Evolutionary conservation across 2,888 invertebrate genomes (phyloP), one percentile per base, ranked within the genome.

Genomic region (Lasioglossum villosulum): DNA sequence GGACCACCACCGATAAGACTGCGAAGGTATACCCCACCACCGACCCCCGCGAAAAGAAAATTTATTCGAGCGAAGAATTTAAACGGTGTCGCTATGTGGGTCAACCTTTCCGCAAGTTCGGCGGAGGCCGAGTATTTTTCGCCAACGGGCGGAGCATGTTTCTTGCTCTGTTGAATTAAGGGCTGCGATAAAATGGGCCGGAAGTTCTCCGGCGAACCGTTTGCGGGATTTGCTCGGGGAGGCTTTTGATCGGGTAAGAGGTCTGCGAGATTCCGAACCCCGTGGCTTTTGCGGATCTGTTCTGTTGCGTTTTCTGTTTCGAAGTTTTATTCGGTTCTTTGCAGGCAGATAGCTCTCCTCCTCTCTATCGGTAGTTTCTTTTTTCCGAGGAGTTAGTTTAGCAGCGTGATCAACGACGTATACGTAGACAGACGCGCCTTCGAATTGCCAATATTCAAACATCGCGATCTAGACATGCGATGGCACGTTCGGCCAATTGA

Each of bases 41-140:
- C 8, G 2, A 16, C 45, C 75, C 66, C 34, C 39, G 76, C 75
- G 72, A 63, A 75, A 73, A 68, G 75, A 59, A 66, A 81, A 82
- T 86, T 88, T 88, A 86, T 88, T 86, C 81, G 71, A 45, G 45
- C 72, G 45, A 80, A 66, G 56, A 88, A 83, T 86, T 88, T 86
- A 59, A 88, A 79, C 73, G 76, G 80, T 37, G 72, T 74, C 68
- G 71, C 77, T 72, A 86, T 82, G 79, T 84, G 82, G 82, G 87
- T 87, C 87, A 84, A 30, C 72, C 74, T 78, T 74, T 76, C 76
- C n/a, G 19, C 14, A 66, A 19, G 71, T 74, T 72, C 75, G 63
- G 77, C 74, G 52, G 42, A 48, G 34, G 45, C 75, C 56, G 59
- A 52, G n/a, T 56, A 37, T 37, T 68, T 68, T n/a, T 39, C 68